Evolutionary conservation across 1,140 invertebrate genomes (phyloP), one percentile per base, ranked within the genome.

Genomic region (Leguminivora glycinivorella): DNA sequence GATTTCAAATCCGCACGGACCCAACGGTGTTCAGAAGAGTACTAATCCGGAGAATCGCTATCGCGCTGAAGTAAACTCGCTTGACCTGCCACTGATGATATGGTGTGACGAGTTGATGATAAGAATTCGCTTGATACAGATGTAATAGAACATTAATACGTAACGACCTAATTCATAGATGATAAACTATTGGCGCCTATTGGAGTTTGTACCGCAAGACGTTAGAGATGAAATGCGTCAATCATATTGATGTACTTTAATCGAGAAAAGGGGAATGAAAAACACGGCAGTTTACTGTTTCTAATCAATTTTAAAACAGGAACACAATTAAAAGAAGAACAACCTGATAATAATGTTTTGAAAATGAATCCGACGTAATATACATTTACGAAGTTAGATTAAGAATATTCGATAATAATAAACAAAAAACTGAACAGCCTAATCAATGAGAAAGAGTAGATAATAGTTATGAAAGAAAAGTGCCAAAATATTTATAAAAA

Each of bases 1-100:
- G 58, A 31, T 2, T n/a, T n/a, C n/a, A n/a, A n/a, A n/a, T n/a
- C n/a, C n/a, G n/a, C n/a, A n/a, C n/a, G n/a, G n/a, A 29, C 25
- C 19, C 19, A 31, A 63, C 58, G n/a, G 22, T 17, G 58, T 29
- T 31, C 25, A 29, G 58, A 6, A n/a, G 14, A 17, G 58, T 63
- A 63, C 58, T 63, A 63, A 63, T 63, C 29, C 58, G n/a, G 0
- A 31, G 58, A 31, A 29, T 6, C 26, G 58, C 14, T 63, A 29
- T 63, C 58, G 29, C 10, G 14, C 9, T 31, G 25, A 63, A 63
- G 58, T 63, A 63, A 63, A 63, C 58, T 63, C 58, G 58, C 25
- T 63, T 63, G 58, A 63, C 58, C 58, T 63, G 58, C 19, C 56
- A 19, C 14, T 63, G 34, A 63, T 63, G n/a, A 63, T 63, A 34